phyloP scores from a whole-genome alignment of 1,140 invertebrate species.

The Apis cerana region DNA sequence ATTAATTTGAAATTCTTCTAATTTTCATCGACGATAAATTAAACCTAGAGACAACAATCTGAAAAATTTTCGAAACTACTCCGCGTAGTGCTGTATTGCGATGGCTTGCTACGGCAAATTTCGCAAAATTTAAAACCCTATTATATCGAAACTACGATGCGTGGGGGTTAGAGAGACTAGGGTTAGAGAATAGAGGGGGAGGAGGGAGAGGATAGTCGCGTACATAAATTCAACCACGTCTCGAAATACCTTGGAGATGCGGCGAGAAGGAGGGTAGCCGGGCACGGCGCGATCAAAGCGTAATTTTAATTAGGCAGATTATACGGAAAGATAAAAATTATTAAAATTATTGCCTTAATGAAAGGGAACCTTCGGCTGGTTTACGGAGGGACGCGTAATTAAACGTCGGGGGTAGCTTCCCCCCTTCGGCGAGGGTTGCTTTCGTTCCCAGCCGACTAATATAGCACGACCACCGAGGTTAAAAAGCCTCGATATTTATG shows the following conservation, averaged over 20 bases:
- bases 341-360: slow-evolving; percentile 82
- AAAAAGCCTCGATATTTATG: slow-evolving; percentile 34
- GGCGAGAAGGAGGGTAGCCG: slow-evolving; percentile 56
- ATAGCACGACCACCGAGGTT: slow-evolving; percentile 36
- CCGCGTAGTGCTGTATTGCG: too few relatives aligned
- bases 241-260: slow-evolving; percentile 53
- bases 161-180: not conserved
- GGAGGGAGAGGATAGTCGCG: not conserved
- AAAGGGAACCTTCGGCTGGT: slow-evolving; percentile 76
- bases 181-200: not conserved
- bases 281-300: slow-evolving; percentile 78
- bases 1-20: too few relatives aligned
- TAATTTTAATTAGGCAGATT: slow-evolving; percentile 82
- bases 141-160: not conserved
- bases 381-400: slow-evolving; percentile 78
- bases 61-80: too few relatives aligned
- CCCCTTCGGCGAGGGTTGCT: slow-evolving; percentile 68
- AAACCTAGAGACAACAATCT: too few relatives aligned
- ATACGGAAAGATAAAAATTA: slow-evolving; percentile 82
- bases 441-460: slow-evolving; percentile 46
- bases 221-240: slow-evolving; percentile 32
- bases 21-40: too few relatives aligned
- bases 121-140: not conserved
- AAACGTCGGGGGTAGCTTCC: slow-evolving; percentile 77
- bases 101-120: not conserved